Base-by-base conservation (phyloP, 2,113 vertebrate species). In the Microcebus tavaratra region DNA sequence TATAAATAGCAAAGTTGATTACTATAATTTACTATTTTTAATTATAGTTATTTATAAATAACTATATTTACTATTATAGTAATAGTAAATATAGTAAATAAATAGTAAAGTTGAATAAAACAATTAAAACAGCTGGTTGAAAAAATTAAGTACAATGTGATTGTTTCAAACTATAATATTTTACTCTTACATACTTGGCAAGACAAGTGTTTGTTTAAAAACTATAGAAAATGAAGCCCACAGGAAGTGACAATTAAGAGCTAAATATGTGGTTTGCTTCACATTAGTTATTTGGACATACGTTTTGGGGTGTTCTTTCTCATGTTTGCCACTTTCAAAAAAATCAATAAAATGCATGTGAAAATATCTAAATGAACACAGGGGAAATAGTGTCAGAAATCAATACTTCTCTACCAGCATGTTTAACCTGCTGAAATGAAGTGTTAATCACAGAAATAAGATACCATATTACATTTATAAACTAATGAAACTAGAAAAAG, bases 361-460 rank as follows among this genome's bases (percentile, higher is more conserved):
- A 98, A 98, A 98, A 98, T 97, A 98, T 97, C 98, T 97, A 95
- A 97, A 98, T 97, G 98, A 98, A 97, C 96, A 98, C n/a, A 79
- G 95, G 97, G 98, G 95, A 97, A 98, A 96, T 81, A 97, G 98
- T 98, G 98, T 98, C 98, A 96, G 82, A 98, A 98, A 99, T 98
- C 98, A 98, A 98, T 98, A 97, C 98, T 98, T 98, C 97, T 98
- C 98, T 95, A 98, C 97, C 98, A 98, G 96, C 96, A 8, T 98
- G 98, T 99, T 99, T 98, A 99, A 98, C 98, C 98, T 98, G 98
- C 97, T 97, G 98, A 98, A 98, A 97, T 98, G 98, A 99, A 99
- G 98, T 98, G 98, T 98, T 99, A 99, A 99, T 99, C 99, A 98
- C 98, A 98, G 98, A 98, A 98, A 98, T 98, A 97, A 98, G 98